Percentiles rank a stretch among this genome's conserved stretches.
These are phyloP conservation scores for Aphidius colemani DNA, from an alignment of 2,888 invertebrate genomes.

Conservation along the genomic window DNA sequence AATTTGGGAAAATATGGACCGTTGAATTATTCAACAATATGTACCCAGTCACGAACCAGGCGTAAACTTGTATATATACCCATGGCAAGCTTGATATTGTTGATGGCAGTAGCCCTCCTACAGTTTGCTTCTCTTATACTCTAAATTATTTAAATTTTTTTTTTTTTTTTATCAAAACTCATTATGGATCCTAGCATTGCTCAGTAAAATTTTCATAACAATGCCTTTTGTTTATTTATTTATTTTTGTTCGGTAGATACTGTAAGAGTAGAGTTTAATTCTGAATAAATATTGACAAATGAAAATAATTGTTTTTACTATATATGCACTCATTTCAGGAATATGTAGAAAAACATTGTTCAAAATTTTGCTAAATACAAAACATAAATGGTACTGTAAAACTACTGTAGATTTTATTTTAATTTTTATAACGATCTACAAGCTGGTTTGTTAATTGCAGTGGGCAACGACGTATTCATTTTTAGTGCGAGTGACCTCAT, in stretches of 20 bases:
- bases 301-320: too few species aligned
- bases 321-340: too few species aligned
- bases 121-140: neutral
- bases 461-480: conserved; percentile 27
- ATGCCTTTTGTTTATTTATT: conserved; percentile 1
- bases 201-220: conserved; percentile 31
- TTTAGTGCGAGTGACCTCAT: conserved; percentile 24
- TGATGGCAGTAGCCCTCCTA: neutral
- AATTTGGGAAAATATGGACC: conserved; percentile 38
- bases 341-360: too few species aligned
- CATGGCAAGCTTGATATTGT: neutral
- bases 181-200: conserved; percentile 24
- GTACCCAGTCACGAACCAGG: conserved; percentile 21
- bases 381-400: neutral
- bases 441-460: conserved; percentile 28
- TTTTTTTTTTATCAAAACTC: neutral
- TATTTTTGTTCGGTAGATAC: too few species aligned
- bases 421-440: neutral
- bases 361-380: conserved; percentile 6
- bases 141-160: too few species aligned
- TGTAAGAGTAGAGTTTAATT: too few species aligned
- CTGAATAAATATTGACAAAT: too few species aligned
- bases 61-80: conserved; percentile 15
- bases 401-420: neutral
- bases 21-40: conserved; percentile 50